These are phyloP conservation scores for Frankliniella fusca DNA, from an alignment of 2,888 invertebrate species.

Conservation along the genomic window DNA sequence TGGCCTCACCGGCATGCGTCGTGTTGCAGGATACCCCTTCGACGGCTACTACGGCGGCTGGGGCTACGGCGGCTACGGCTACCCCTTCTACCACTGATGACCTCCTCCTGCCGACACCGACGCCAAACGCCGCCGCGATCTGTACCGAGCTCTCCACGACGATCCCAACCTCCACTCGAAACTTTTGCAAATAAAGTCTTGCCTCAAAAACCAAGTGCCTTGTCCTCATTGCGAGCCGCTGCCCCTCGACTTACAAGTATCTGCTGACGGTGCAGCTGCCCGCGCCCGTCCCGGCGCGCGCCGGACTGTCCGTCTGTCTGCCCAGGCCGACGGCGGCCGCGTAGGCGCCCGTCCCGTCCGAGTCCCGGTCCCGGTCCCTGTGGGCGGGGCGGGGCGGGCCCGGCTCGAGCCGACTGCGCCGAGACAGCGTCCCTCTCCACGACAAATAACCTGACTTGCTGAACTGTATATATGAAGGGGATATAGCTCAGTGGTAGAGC, in stretches of 20 bases:
- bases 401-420: not conserved
- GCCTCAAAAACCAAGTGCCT: too few relatives aligned
- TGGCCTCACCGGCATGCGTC: not conserved
- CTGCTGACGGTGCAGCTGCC: not conserved
- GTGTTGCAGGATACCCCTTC: constrained; percentile 15
- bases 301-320: not conserved
- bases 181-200: too few relatives aligned
- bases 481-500: constrained; percentile 20
- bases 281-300: not conserved
- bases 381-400: too few relatives aligned
- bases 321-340: too few relatives aligned
- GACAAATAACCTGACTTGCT: not conserved
- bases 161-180: too few relatives aligned
- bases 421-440: constrained; percentile 1
- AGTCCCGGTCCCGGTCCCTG: too few relatives aligned
- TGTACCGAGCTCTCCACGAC: too few relatives aligned
- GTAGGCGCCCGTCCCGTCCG: too few relatives aligned
- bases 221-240: too few relatives aligned
- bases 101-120: not conserved
- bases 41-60: constrained; percentile 15
- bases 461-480: not conserved
- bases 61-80: constrained; percentile 20
- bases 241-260: too few relatives aligned
- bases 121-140: not conserved
- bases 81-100: constrained; percentile 14